Conservation (phyloP, 2,113 vertebrate species). For the Campylomormyrus numenius region DNA sequence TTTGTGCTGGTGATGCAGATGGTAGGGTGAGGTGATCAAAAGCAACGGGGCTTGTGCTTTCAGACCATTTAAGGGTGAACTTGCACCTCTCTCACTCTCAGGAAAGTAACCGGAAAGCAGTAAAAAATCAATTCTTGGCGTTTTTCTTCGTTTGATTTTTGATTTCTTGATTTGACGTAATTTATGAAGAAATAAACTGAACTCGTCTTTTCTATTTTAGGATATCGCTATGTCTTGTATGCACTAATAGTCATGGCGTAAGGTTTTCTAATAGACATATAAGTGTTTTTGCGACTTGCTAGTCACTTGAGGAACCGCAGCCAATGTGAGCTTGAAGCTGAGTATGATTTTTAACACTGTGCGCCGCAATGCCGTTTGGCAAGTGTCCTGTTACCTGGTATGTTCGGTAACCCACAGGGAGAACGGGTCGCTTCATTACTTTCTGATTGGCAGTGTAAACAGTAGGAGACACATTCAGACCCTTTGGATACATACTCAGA, state of each 20-base stretch:
- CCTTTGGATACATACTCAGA: neutral
- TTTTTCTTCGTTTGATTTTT: neutral
- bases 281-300: neutral
- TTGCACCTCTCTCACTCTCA: neutral
- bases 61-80: neutral
- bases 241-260: neutral
- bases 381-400: neutral
- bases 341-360: neutral
- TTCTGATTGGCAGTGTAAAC: neutral
- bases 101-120: neutral
- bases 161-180: neutral
- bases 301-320: neutral
- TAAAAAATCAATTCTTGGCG: neutral
- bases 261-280: neutral
- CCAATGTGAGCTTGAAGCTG: neutral
- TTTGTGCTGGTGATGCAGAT: neutral
- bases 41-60: neutral
- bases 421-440: neutral
- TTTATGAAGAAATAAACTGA: neutral
- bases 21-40: neutral
- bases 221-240: neutral
- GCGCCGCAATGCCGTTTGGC: neutral
- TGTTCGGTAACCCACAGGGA: neutral
- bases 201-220: neutral
- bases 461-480: neutral